phyloP scores from a whole-genome alignment of 2,113 vertebrate species.

The Ceyx melanurus region DNA sequence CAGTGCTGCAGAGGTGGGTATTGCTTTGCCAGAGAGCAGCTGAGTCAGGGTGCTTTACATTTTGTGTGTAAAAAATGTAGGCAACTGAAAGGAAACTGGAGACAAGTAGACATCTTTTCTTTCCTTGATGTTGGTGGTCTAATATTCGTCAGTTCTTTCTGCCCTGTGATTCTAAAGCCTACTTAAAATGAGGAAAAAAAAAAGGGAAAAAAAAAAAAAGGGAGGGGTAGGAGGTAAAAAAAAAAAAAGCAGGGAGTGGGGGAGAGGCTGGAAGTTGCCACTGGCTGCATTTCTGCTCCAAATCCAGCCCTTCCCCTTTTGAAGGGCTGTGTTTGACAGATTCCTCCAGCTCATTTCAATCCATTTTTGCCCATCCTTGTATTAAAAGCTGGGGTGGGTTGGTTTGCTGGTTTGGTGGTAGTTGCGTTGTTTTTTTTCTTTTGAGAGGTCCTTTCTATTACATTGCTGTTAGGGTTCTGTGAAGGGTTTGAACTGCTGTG shows the following conservation, averaged over 20 bases:
- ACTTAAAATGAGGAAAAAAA: neutral
- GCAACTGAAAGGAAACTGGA: constrained; percentile 44
- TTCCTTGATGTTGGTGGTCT: constrained; percentile 57
- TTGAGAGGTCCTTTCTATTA: neutral
- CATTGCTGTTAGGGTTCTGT: neutral
- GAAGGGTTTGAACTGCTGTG: neutral
- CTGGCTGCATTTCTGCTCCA: constrained; percentile 14
- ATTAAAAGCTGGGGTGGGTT: neutral
- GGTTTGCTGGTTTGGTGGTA: too few species aligned
- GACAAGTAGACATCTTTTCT: constrained; percentile 48
- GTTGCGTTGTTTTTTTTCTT: neutral
- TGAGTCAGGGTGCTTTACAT: constrained; percentile 10
- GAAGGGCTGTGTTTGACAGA: constrained; percentile 2
- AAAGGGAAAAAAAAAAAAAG: neutral
- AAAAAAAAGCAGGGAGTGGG: neutral
- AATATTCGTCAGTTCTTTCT: constrained; percentile 53
- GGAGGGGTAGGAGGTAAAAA: neutral
- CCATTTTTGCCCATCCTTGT: neutral
- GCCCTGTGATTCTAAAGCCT: constrained; percentile 9
- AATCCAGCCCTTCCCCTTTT: neutral
- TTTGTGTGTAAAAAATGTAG: constrained; percentile 42
- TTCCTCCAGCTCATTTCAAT: neutral
- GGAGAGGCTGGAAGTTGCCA: constrained; percentile 19
- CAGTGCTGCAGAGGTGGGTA: neutral
- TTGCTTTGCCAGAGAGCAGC: constrained; percentile 48